Percentiles rank a stretch among this genome's conserved stretches.
Conservation (phyloP, 2,888 invertebrate genomes). For the Torymus texanus region DNA sequence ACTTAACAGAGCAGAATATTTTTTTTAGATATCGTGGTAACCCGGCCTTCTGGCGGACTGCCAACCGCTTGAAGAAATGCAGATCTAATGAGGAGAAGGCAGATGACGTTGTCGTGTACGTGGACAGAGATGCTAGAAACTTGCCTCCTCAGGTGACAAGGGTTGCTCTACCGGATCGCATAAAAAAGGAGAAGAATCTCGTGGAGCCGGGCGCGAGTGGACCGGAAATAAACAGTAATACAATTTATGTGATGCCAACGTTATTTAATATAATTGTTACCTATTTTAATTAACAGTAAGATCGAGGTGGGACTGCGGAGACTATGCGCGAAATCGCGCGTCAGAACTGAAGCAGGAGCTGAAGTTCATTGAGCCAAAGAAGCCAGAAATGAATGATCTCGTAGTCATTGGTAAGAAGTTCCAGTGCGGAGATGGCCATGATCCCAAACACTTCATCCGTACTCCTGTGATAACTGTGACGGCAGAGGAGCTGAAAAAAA, state of each 20-base stretch:
- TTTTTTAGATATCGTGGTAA: conserved; percentile 60
- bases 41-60: conserved; percentile 64
- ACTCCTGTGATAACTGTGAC: conserved; percentile 60
- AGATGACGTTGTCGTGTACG: not conserved
- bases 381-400: conserved; percentile 65
- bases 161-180: conserved; percentile 60
- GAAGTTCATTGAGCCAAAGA: conserved; percentile 62
- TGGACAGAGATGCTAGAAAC: not conserved
- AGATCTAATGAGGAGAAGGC: conserved; percentile 44
- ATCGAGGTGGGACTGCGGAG: conserved; percentile 63
- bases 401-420: conserved; percentile 64
- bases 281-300: conserved; percentile 32
- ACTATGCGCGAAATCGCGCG: conserved; percentile 62
- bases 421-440: not conserved
- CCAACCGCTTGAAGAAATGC: conserved; percentile 56
- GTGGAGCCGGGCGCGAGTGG: not conserved
- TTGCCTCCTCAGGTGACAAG: conserved; percentile 56
- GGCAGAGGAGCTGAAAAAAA: not conserved
- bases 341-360: conserved; percentile 62
- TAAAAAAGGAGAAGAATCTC: conserved; percentile 62
- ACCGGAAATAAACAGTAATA: conserved; percentile 26
- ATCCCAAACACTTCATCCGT: conserved; percentile 3
- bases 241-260: not conserved
- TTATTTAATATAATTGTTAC: not conserved
- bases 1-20: too few species aligned